Percentiles rank a stretch among this genome's conserved stretches.
These are phyloP conservation scores for Leptinotarsa peninsularis DNA, from an alignment of 2,888 invertebrate genomes.

Conservation along the genomic window DNA sequence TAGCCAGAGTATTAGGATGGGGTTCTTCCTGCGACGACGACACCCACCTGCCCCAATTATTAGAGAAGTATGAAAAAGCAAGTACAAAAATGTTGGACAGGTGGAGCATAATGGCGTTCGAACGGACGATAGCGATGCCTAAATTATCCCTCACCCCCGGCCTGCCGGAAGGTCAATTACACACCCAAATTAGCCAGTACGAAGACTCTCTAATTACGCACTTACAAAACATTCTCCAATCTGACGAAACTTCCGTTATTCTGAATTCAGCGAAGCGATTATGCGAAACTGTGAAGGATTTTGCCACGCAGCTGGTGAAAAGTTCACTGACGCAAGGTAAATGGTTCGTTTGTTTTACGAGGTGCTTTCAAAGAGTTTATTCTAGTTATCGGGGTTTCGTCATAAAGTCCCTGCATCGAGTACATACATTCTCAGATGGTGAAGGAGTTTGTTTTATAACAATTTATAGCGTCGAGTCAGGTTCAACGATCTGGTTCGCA, in stretches of 20 bases:
- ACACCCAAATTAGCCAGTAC: conserved; percentile 76
- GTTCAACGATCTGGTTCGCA: not conserved
- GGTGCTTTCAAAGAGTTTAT: not conserved
- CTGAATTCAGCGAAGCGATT: conserved; percentile 78
- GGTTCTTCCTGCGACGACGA: conserved; percentile 96
- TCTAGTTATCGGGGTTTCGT: not conserved
- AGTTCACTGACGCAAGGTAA: conserved; percentile 67
- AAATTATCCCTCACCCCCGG: conserved; percentile 68
- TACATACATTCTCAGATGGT: no score
- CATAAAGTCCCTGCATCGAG: not conserved
- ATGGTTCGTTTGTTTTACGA: not conserved
- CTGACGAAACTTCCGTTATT: conserved; percentile 80
- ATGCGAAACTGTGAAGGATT: conserved; percentile 84
- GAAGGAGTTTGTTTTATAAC: not conserved
- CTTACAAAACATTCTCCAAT: conserved; percentile 87
- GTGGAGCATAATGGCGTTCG: conserved; percentile 97
- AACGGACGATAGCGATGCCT: conserved; percentile 77
- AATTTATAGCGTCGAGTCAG: conserved; percentile 8
- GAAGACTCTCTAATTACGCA: conserved; percentile 84
- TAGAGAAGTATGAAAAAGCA: conserved; percentile 96
- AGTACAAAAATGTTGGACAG: conserved; percentile 96
- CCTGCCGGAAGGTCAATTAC: conserved; percentile 64
- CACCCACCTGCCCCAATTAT: conserved; percentile 88
- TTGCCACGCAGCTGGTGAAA: conserved; percentile 74
- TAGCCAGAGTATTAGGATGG: conserved; percentile 96